Conservation (phyloP, 2,797 vertebrate species). For the Sebastolobus altivelis region DNA sequence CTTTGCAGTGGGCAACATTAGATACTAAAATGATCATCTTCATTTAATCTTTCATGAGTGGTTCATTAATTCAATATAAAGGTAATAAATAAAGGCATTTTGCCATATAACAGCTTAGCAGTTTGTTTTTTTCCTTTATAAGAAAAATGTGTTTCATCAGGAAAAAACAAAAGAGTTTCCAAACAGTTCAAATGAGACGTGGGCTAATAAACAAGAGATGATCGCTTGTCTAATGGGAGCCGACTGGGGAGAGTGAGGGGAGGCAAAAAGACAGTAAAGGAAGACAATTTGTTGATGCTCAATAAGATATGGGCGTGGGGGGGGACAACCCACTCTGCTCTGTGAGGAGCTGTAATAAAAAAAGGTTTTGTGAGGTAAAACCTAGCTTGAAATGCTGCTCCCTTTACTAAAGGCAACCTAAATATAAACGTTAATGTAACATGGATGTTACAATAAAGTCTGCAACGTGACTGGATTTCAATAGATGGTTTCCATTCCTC, state of each 20-base stretch:
- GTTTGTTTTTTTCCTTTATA: neutral
- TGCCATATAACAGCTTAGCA: neutral
- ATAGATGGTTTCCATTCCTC: neutral
- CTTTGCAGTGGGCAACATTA: neutral
- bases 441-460: neutral
- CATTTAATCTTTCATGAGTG: neutral
- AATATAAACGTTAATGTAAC: neutral
- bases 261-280: slow-evolving; percentile 11
- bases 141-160: slow-evolving; percentile 31
- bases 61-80: neutral
- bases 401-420: neutral
- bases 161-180: slow-evolving; percentile 37
- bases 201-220: slow-evolving; percentile 42
- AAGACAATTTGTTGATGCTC: slow-evolving; percentile 29
- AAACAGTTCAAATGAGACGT: slow-evolving; percentile 41
- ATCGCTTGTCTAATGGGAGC: slow-evolving; percentile 41
- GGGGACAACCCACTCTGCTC: slow-evolving; percentile 13
- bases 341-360: slow-evolving; percentile 8
- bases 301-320: neutral
- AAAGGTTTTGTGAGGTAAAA: slow-evolving; percentile 7
- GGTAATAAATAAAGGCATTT: neutral
- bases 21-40: neutral
- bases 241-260: slow-evolving; percentile 25
- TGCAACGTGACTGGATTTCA: neutral
- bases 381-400: neutral